These are phyloP conservation scores for Lophius piscatorius DNA, from an alignment of 2,113 vertebrate species.

Conservation along the genomic window DNA sequence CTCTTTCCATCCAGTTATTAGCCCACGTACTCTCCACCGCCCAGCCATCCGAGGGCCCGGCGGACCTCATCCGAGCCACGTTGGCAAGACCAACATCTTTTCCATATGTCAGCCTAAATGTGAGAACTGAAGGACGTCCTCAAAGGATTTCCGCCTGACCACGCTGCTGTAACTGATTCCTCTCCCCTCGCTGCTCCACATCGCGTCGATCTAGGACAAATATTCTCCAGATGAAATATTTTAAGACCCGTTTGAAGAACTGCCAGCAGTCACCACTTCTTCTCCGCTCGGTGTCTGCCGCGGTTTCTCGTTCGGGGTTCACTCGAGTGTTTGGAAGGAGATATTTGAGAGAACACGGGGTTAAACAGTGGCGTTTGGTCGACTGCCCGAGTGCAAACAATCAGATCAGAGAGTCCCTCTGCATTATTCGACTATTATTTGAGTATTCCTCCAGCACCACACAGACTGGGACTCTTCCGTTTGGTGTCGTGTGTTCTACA, in stretches of 20 bases:
- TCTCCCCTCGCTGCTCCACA: not conserved
- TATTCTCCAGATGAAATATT: constrained; percentile 26
- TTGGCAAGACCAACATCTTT: constrained; percentile 53
- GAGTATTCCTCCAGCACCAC: no score
- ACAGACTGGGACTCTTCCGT: no score
- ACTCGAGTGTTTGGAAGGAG: no score
- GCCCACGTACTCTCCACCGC: constrained; percentile 45
- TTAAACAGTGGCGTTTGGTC: no score
- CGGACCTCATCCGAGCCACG: constrained; percentile 25
- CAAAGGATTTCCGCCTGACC: not conserved
- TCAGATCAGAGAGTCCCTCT: no score
- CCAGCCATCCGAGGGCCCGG: constrained; percentile 29
- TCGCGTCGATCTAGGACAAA: constrained; percentile 20
- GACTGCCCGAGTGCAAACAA: no score
- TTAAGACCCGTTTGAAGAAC: constrained; percentile 29
- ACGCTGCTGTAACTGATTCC: constrained; percentile 5
- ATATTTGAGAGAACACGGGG: no score
- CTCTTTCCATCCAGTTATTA: constrained; percentile 47
- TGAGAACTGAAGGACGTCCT: constrained; percentile 24
- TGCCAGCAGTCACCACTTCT: constrained; percentile 20
- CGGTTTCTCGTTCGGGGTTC: not conserved
- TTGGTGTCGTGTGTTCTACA: no score
- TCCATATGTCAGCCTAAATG: constrained; percentile 39
- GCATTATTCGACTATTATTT: no score
- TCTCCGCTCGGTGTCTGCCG: not conserved